Percentiles rank a stretch among this genome's conserved stretches.
phyloP scores from a whole-genome alignment of 2,113 vertebrate genomes.

The Gadus chalcogrammus region DNA sequence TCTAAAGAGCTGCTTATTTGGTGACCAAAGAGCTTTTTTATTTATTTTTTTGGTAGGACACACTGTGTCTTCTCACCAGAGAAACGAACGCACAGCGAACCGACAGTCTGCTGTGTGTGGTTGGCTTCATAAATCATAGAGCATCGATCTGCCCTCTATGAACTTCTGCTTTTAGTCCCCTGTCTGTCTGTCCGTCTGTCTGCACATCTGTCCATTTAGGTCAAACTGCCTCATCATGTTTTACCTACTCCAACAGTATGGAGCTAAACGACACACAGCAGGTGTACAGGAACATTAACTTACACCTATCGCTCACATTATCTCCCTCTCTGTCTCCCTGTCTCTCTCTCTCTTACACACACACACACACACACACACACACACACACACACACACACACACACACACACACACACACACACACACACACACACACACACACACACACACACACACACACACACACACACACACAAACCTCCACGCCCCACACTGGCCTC shows the following conservation, averaged over 20 bases:
- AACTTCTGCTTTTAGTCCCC: neutral
- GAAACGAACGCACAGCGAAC: no score
- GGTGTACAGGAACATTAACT: no score
- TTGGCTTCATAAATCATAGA: neutral
- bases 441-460: slow-evolving; percentile 12
- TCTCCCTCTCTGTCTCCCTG: neutral
- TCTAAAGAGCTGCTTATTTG: no score
- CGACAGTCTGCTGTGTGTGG: no score
- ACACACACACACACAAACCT: neutral
- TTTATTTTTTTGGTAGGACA: no score
- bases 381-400: slow-evolving; percentile 16
- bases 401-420: slow-evolving; percentile 11
- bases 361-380: slow-evolving; percentile 26
- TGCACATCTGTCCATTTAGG: neutral
- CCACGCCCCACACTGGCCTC: slow-evolving; percentile 14
- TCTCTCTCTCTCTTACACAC: neutral
- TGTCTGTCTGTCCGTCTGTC: neutral
- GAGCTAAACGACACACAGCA: no score
- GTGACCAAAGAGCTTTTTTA: no score
- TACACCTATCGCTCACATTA: neutral
- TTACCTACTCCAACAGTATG: no score
- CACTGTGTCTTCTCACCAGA: no score
- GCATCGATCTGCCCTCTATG: neutral
- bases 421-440: slow-evolving; percentile 23
- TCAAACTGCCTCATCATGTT: neutral